Evolutionary conservation across 2,797 vertebrate species (phyloP).

Genomic region (Lepus oiostolus): DNA sequence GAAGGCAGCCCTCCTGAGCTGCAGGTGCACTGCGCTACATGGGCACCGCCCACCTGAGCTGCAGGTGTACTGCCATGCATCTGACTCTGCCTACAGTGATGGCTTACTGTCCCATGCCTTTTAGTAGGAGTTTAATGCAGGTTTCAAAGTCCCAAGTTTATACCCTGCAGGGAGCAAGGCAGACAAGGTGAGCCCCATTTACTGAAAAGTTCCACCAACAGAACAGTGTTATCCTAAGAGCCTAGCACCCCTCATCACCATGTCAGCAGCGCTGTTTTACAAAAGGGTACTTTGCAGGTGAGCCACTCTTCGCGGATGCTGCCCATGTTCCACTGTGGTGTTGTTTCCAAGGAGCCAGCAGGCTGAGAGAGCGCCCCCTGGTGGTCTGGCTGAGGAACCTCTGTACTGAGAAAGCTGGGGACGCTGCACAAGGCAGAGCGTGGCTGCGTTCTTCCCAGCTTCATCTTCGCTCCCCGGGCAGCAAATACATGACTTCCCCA

Average conservation of each 20-base stretch:
- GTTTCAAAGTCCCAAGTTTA: conserved; percentile 59
- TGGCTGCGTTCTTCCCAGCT: neutral
- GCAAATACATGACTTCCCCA: neutral
- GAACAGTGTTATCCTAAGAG: conserved; percentile 80
- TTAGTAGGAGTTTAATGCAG: conserved; percentile 60
- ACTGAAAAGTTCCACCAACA: conserved; percentile 28
- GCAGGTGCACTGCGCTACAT: no score
- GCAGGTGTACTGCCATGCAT: no score
- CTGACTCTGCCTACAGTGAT: neutral
- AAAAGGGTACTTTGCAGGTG: conserved; percentile 80
- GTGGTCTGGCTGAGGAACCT: conserved; percentile 74
- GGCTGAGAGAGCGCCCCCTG: conserved; percentile 69
- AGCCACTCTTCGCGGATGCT: conserved; percentile 80
- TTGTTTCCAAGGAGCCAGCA: conserved; percentile 79
- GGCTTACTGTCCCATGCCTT: neutral
- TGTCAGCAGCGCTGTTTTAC: conserved; percentile 83
- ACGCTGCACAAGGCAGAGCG: neutral
- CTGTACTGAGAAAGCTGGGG: conserved; percentile 67
- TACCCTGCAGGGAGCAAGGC: conserved; percentile 66
- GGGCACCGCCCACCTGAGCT: no score
- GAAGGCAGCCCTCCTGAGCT: no score
- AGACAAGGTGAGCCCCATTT: conserved; percentile 75
- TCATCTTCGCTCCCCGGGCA: neutral
- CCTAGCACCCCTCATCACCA: conserved; percentile 66
- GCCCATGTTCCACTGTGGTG: conserved; percentile 75